Base-by-base conservation (phyloP, 2,113 vertebrate genomes). In the Scatophagus argus region DNA sequence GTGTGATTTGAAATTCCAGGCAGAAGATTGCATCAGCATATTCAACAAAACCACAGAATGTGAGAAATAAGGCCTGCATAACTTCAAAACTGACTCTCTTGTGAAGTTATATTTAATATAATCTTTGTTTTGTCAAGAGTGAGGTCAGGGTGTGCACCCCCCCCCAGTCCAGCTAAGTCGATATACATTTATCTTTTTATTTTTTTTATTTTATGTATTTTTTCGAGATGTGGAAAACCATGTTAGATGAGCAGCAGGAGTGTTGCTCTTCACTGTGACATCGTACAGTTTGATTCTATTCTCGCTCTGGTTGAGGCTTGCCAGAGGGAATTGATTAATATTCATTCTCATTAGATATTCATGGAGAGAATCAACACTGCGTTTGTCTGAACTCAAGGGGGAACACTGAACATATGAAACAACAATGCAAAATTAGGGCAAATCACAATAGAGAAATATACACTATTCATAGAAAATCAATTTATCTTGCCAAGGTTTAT, bases 11-110 rank as follows among this genome's bases (percentile, higher is more conserved):
- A 88, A 87, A 87, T 75, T 39, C 62, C 49, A 66, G 60, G 73
- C 66, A 63, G 56, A 65, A 69, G 75, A 89, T 91, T 91, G 64
- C 83, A 89, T 92, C 87, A 87, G 75, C 83, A 82, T 83, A 85
- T 87, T 88, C 72, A 85, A 65, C 75, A 81, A 23, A 68, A 82
- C 64, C 74, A 54, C 43, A 12, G 63, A 85, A 77, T 70, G 68
- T 75, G 61, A 63, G 67, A 79, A 80, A 77, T 41, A 19, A 74
- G 56, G 67, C 8, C 11, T 1, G 1, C 14, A 34, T 43, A 56
- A 44, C 31, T 52, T 81, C 77, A 10, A 59, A 52, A 82, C 55
- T 38, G 23, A 68, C 60, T 82, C 74, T 72, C 55, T 43, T 72
- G 31, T 54, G 51, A 82, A 56, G 60, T 23, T 56, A 63, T 46